These are phyloP conservation scores for Potorous gilbertii DNA, from an alignment of 2,797 vertebrate species.

Conservation along the genomic window DNA sequence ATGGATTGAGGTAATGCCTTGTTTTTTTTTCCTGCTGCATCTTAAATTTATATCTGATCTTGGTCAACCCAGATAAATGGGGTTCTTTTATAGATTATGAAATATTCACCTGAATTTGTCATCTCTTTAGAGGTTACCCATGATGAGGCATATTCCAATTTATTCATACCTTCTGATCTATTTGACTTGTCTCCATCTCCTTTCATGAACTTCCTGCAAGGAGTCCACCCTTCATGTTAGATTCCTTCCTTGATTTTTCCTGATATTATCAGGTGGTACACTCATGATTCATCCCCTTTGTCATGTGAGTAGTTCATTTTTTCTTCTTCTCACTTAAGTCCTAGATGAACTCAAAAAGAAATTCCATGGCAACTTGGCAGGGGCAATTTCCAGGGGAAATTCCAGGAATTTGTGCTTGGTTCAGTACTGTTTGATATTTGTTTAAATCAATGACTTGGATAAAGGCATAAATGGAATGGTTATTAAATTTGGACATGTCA, in stretches of 20 bases:
- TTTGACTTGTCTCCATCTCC: background rate
- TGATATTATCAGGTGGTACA: too few relatives aligned
- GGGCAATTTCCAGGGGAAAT: background rate
- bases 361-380: background rate
- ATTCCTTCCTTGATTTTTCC: too few relatives aligned
- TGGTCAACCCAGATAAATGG: background rate
- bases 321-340: background rate
- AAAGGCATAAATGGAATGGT: background rate
- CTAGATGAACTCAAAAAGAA: background rate
- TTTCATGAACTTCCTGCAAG: too few relatives aligned
- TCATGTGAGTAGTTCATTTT: background rate
- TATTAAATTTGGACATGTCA: background rate
- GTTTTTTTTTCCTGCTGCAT: background rate
- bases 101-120: background rate
- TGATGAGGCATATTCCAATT: background rate
- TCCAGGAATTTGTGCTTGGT: background rate
- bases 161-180: background rate
- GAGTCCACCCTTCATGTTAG: too few relatives aligned
- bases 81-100: background rate
- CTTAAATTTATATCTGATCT: background rate
- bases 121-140: background rate
- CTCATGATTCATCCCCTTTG: background rate
- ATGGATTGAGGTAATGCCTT: background rate
- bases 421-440: background rate
- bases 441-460: background rate